A percentile compares a stretch with the other conserved stretches of the same genome.
These are phyloP conservation scores for Eidolon helvum DNA, from an alignment of 2,113 vertebrate species.

Conservation along the genomic window DNA sequence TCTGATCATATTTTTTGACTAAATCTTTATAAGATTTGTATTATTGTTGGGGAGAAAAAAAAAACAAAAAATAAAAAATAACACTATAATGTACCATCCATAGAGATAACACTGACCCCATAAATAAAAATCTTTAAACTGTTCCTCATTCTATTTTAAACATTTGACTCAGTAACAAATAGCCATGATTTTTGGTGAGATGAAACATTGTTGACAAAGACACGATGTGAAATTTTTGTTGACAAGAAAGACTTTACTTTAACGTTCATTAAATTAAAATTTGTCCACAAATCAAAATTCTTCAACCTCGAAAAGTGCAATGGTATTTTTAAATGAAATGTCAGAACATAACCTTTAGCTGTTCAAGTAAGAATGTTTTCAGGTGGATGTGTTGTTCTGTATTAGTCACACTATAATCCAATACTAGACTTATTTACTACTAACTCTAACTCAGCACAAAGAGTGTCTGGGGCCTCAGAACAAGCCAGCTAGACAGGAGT, in stretches of 20 bases:
- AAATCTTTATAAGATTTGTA: neutral
- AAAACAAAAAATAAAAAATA: neutral
- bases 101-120: neutral
- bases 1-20: neutral
- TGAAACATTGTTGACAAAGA: neutral
- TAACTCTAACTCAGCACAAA: neutral
- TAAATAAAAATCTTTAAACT: neutral
- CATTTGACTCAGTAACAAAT: neutral
- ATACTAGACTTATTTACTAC: constrained; percentile 15
- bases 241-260: neutral
- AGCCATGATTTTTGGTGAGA: neutral
- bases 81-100: neutral
- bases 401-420: constrained; percentile 11
- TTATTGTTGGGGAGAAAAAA: neutral
- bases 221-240: neutral
- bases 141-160: neutral
- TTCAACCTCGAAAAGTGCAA: neutral
- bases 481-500: neutral
- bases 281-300: neutral
- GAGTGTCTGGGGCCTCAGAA: neutral
- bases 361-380: neutral
- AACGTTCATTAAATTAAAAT: constrained; percentile 20
- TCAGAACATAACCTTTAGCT: constrained; percentile 24
- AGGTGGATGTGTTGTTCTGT: neutral
- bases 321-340: constrained; percentile 19